A percentile compares a stretch with the other conserved stretches of the same genome.
phyloP scores from a whole-genome alignment of 2,797 vertebrate species.

The Sebastolobus alascanus region DNA sequence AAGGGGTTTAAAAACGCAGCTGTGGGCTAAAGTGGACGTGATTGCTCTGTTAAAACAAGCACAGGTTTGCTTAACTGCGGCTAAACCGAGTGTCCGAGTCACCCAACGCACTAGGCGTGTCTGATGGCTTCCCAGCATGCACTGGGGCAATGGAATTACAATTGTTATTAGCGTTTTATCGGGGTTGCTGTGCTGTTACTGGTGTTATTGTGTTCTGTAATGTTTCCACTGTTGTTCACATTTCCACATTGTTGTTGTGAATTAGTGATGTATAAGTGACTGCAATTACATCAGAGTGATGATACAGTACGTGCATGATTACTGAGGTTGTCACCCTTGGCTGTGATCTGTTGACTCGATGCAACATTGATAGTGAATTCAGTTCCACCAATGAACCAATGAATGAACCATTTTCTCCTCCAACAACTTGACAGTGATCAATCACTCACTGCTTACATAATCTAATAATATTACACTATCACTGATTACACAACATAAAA shows the following conservation, averaged over 20 bases:
- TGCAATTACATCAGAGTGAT: neutral
- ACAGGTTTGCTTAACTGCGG: neutral
- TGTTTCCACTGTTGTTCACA: neutral
- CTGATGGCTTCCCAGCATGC: constrained; percentile 1
- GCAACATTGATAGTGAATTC: too few species aligned
- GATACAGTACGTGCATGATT: too few species aligned
- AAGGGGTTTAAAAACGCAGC: neutral
- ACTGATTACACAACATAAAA: neutral
- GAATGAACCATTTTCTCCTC: too few species aligned
- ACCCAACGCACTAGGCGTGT: too few species aligned
- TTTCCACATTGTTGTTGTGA: neutral
- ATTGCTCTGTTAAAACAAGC: neutral
- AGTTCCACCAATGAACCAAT: too few species aligned
- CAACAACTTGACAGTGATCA: neutral
- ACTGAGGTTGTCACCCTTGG: neutral
- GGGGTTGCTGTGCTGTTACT: neutral
- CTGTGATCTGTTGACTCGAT: neutral
- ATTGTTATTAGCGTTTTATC: neutral
- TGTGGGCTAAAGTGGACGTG: neutral
- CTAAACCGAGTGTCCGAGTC: neutral
- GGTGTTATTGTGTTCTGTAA: neutral
- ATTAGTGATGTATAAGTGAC: neutral
- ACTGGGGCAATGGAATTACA: neutral
- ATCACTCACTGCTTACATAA: neutral
- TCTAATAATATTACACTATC: neutral